These are phyloP conservation scores for Sinocyclocheilus maitianheensis DNA, from an alignment of 2,113 vertebrate genomes.

Conservation along the genomic window DNA sequence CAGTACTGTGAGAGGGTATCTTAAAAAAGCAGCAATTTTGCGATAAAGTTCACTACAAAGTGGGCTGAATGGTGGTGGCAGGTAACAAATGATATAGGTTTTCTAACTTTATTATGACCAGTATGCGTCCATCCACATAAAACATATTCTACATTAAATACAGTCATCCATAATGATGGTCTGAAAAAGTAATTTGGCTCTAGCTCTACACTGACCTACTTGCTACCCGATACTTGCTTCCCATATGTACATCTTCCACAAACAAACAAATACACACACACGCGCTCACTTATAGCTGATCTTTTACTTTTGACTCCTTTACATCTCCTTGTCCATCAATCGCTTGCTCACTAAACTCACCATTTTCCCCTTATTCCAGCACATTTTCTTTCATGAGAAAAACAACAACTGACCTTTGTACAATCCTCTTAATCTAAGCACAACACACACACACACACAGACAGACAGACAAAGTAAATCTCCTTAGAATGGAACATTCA, in stretches of 20 bases:
- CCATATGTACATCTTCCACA: conserved; percentile 21
- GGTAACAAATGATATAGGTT: neutral
- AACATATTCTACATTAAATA: neutral
- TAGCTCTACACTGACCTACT: conserved; percentile 25
- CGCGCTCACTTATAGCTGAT: neutral
- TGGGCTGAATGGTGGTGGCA: neutral
- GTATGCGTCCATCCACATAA: neutral
- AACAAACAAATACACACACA: conserved; percentile 11
- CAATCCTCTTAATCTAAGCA: conserved; percentile 29
- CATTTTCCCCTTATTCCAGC: neutral
- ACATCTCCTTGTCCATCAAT: neutral
- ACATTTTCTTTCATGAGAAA: conserved; percentile 6
- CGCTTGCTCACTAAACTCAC: neutral
- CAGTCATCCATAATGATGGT: neutral
- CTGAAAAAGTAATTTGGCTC: conserved; percentile 11
- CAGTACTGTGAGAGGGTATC: neutral
- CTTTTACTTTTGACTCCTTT: neutral
- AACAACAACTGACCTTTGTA: conserved; percentile 14
- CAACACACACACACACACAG: conserved; percentile 14
- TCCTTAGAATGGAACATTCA: conserved; percentile 53
- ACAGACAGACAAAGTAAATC: neutral
- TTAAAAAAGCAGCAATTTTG: neutral
- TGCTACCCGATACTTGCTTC: neutral
- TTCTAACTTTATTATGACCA: neutral
- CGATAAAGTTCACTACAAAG: neutral